Base-by-base conservation (phyloP, 2,113 vertebrate species). In the Pseudolaguvia tuberculata region DNA sequence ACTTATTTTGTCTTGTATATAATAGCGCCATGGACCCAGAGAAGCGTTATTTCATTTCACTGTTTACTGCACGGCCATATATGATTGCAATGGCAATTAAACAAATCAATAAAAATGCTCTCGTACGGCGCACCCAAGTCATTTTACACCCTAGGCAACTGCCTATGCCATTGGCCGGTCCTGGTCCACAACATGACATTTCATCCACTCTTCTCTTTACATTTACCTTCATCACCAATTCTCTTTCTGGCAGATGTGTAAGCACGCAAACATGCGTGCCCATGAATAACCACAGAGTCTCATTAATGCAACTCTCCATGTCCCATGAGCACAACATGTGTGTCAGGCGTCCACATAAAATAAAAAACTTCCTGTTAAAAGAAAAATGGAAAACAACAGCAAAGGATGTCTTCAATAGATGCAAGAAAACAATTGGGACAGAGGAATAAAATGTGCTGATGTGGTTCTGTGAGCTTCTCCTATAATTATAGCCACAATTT, bases 401-500 rank as follows among this genome's bases (percentile, higher is more conserved):
- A 50, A 29, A 79, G 68, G 75, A 70, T 59, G 59, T 62, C 66
- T 78, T 73, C 75, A 73, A 48, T 58, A 53, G 75, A 70, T 72
- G 75, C 70, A 6, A 69, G 31, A 78, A 74, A 73, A 68, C 69
- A 52, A 72, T 73, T 56, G 31, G 31, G 23, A 52, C n/a, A 8
- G 13, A 78, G 25, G 48, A 66, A 57, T 8, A 39, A 65, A 76
- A 51, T 47, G 13, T 72, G 52, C 68, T 79, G 35, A 67, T 81
- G 75, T 58, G 79, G 72, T 82, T 78, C 62, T 14, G 47, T 7
- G 31, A 25, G 48, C 70, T 72, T 20, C 52, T 45, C 31, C 65
- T 73, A 53, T 55, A 79, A 81, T 71, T 73, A 70, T 47, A 70
- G 57, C 75, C 39, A 65, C 63, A 72, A 56, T 73, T 76, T 73